Percentiles rank a stretch among this genome's conserved stretches.
phyloP scores from a whole-genome alignment of 2,888 invertebrate genomes.

The Formica aserva region DNA sequence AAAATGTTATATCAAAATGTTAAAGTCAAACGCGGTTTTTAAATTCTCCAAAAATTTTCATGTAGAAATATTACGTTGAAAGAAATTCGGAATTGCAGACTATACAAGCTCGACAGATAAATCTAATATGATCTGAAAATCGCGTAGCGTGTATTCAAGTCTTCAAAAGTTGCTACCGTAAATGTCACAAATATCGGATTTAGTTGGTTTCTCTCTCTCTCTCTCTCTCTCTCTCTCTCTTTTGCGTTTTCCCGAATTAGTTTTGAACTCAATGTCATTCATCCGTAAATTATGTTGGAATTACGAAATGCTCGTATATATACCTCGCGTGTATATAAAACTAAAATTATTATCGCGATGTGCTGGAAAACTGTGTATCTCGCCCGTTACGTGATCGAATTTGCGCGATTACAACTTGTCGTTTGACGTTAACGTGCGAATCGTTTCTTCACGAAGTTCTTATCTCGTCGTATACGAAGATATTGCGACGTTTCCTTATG shows the following conservation, averaged over 20 bases:
- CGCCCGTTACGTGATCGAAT: slow-evolving; percentile 37
- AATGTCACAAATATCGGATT: slow-evolving; percentile 50
- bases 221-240: neutral
- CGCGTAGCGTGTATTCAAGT: slow-evolving; percentile 23
- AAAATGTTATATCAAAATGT: neutral
- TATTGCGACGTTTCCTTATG: neutral
- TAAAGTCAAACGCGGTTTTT: neutral
- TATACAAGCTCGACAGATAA: slow-evolving; percentile 28
- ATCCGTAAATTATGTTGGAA: slow-evolving; percentile 58
- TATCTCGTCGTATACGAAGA: slow-evolving; percentile 9
- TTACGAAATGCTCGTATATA: slow-evolving; percentile 17
- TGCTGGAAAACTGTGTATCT: slow-evolving; percentile 18
- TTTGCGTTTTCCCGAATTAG: slow-evolving; percentile 13
- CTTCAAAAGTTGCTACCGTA: slow-evolving; percentile 42
- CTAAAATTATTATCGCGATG: slow-evolving; percentile 46
- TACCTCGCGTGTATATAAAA: slow-evolving; percentile 33
- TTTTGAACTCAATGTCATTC: slow-evolving; percentile 50
- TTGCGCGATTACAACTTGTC: slow-evolving; percentile 38
- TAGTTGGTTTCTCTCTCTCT: slow-evolving; percentile 26
- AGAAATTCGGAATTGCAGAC: neutral
- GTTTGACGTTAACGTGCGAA: slow-evolving; percentile 26
- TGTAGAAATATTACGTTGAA: slow-evolving; percentile 10
- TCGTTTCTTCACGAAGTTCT: slow-evolving; percentile 25
- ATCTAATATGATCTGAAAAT: slow-evolving; percentile 38
- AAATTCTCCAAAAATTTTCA: neutral